Base-by-base conservation (phyloP, 2,797 vertebrate species). In the Hydrocynus forskahlii region DNA sequence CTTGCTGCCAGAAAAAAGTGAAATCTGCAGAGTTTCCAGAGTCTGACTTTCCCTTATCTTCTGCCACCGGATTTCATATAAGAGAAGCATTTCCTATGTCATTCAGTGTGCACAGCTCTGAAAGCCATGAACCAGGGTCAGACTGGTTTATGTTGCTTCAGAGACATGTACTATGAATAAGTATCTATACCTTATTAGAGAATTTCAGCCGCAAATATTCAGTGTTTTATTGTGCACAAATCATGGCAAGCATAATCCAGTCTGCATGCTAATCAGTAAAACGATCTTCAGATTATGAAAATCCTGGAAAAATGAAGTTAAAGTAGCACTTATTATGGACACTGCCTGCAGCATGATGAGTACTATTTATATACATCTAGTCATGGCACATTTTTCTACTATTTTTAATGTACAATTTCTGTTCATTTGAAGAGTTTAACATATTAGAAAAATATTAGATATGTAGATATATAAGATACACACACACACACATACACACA, bases 71-170 rank as follows among this genome's bases (percentile, higher is more conserved):
- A 40, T 48, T 66, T 66, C 63, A 19, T 4, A 66, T 66, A 19
- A 17, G 14, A 40, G 14, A 64, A 87, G 88, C 19, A 21, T 17
- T 40, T 66, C 29, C 21, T 13, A 54, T 54, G 17, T 21, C 52
- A 16, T 40, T 40, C 5, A 43, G 17, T 12, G 19, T 67, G 4
- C 38, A 76, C 3, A 52, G 12, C n/a, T 57, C 38, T 8, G 57
- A 57, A 68, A 57, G 52, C 1, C 63, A 12, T 5, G n/a, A 67
- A 17, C 21, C 38, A 64, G 52, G 23, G 16, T 19, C 35, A 45
- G 54, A 3, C 7, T 10, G 60, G 54, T 60, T 60, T 50, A 50
- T 19, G 5, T 64, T 25, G 16, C 9, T 64, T 57, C n/a, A 62
- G 6, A 35, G 25, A 73, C 17, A n/a, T 17, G 8, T 68, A 45